Percentiles rank a stretch among this genome's conserved stretches.
These are phyloP conservation scores for Gavia stellata DNA, from an alignment of 2,113 vertebrate species.

Conservation along the genomic window DNA sequence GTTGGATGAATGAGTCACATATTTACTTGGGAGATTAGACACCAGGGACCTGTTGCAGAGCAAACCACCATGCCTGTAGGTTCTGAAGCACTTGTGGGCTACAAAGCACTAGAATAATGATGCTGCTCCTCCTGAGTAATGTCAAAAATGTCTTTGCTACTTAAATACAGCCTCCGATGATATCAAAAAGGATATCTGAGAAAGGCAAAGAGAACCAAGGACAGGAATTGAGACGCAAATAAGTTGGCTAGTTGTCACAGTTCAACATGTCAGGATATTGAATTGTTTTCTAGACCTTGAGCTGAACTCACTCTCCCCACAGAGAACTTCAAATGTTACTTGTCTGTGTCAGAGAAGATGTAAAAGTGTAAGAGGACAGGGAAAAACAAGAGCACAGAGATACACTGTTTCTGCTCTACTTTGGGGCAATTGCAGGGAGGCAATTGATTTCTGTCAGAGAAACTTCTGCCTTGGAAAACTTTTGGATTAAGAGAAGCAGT, in stretches of 20 bases:
- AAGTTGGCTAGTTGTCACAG: background rate
- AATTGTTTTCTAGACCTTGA: background rate
- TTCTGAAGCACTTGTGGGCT: background rate
- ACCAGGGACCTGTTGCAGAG: background rate
- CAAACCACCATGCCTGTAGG: background rate
- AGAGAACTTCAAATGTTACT: background rate
- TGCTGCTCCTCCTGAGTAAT: constrained; percentile 9
- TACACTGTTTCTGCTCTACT: background rate
- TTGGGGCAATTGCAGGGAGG: background rate
- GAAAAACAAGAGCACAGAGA: background rate
- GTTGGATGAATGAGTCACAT: constrained; percentile 59
- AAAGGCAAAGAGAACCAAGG: background rate
- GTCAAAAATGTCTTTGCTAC: constrained; percentile 18
- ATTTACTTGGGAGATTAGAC: constrained; percentile 46
- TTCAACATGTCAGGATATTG: background rate
- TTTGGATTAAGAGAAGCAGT: background rate
- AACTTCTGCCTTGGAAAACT: background rate
- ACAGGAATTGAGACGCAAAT: background rate
- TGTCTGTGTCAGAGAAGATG: background rate
- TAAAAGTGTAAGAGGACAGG: background rate
- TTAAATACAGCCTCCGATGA: background rate
- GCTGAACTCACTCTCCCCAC: background rate
- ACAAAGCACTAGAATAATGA: constrained; percentile 13
- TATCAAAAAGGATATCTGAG: background rate
- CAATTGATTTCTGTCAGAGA: background rate